Conservation (phyloP, 2,113 vertebrate species). For the Ornithorhynchus anatinus region DNA sequence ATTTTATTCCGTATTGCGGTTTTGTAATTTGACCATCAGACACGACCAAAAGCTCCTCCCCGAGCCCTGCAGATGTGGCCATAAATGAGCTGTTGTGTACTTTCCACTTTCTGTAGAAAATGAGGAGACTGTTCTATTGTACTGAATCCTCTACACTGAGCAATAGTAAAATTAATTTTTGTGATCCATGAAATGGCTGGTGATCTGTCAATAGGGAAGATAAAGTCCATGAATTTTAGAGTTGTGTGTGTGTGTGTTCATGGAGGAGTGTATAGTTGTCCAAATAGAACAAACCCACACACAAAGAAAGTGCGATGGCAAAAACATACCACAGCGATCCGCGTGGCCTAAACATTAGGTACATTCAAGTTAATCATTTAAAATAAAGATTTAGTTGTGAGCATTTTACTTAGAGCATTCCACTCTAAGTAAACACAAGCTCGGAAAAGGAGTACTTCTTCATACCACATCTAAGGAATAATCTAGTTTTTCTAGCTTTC, state of each 20-base stretch:
- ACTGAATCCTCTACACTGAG: conserved; percentile 42
- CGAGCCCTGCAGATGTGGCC: conserved; percentile 71
- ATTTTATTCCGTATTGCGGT: conserved; percentile 64
- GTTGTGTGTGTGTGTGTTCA: not conserved
- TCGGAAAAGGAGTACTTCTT: conserved; percentile 31
- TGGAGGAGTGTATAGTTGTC: not conserved
- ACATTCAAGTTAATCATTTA: too few species aligned
- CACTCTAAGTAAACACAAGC: conserved; percentile 48
- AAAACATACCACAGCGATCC: too few species aligned
- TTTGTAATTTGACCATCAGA: conserved; percentile 70
- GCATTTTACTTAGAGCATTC: conserved; percentile 59
- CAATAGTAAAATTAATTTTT: conserved; percentile 49
- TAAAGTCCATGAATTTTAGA: conserved; percentile 49
- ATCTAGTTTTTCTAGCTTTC: conserved; percentile 62
- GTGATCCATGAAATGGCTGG: conserved; percentile 59
- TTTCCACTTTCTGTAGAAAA: conserved; percentile 61
- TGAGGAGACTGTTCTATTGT: conserved; percentile 43
- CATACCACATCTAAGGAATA: conserved; percentile 36
- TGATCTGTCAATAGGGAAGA: conserved; percentile 36
- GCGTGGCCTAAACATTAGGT: too few species aligned
- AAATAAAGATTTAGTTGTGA: conserved; percentile 44
- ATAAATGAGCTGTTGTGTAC: conserved; percentile 63
- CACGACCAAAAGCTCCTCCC: conserved; percentile 61
- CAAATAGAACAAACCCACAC: too few species aligned
- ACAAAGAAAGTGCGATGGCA: too few species aligned